Percentiles rank a stretch among this genome's conserved stretches.
Conservation (phyloP, 1,140 invertebrate species). For the Chionoecetes opilio region DNA sequence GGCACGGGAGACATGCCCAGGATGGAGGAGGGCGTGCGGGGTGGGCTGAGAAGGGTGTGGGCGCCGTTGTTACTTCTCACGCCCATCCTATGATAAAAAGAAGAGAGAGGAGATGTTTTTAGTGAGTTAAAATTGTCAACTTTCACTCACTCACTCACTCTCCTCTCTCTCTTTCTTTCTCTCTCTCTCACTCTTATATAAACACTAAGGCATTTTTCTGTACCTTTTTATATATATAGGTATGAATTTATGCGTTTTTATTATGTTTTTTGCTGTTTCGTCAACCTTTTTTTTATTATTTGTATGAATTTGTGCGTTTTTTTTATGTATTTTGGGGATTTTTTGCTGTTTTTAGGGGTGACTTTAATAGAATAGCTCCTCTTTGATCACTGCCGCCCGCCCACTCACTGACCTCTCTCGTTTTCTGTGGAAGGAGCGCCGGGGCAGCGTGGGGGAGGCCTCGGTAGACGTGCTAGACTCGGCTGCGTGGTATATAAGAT, state of each 20-base stretch:
- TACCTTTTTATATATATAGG: too few species aligned
- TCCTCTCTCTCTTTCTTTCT: not conserved
- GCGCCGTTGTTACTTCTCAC: not conserved
- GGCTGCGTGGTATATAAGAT: constrained; percentile 79
- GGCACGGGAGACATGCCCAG: constrained; percentile 61
- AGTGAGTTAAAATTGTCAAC: not conserved
- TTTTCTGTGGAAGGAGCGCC: constrained; percentile 75
- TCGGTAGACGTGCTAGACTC: constrained; percentile 76
- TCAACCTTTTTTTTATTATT: too few species aligned
- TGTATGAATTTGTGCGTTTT: too few species aligned
- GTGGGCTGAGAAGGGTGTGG: constrained; percentile 74
- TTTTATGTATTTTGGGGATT: too few species aligned
- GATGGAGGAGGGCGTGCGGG: constrained; percentile 72
- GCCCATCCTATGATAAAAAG: constrained; percentile 43
- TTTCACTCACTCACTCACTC: constrained; percentile 38
- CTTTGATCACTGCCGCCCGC: constrained; percentile 63
- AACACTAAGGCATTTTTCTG: too few species aligned
- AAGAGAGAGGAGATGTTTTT: constrained; percentile 29
- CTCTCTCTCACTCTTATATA: not conserved
- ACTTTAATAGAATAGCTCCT: constrained; percentile 71
- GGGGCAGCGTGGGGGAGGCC: constrained; percentile 66
- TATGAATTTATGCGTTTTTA: too few species aligned
- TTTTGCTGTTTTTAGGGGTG: too few species aligned
- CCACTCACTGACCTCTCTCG: constrained; percentile 71
- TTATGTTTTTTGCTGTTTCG: too few species aligned